These are phyloP conservation scores for Megastigmus dorsalis DNA, from an alignment of 2,888 invertebrate species.

Conservation along the genomic window DNA sequence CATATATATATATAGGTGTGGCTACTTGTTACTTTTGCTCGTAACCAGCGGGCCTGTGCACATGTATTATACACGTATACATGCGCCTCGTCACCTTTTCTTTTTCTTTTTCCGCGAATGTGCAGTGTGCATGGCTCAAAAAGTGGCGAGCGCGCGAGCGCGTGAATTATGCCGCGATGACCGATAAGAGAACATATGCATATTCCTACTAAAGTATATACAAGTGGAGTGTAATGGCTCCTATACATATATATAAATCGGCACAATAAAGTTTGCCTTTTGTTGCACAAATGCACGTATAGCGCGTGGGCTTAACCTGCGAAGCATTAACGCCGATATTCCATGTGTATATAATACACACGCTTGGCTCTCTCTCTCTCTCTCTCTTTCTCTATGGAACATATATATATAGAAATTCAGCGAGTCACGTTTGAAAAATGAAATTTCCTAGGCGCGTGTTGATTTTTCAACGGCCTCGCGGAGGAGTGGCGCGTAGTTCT, in stretches of 20 bases:
- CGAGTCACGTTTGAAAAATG: conserved; percentile 32
- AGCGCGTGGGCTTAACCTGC: too few relatives aligned
- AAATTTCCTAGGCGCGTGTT: background rate
- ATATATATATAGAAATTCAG: too few relatives aligned
- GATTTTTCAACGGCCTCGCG: background rate
- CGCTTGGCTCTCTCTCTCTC: too few relatives aligned
- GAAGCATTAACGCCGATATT: too few relatives aligned
- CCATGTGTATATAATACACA: too few relatives aligned
- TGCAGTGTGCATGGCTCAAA: background rate
- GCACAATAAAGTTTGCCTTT: background rate
- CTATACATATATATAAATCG: too few relatives aligned
- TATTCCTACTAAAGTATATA: background rate
- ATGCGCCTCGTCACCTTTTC: background rate
- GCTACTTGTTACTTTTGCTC: background rate
- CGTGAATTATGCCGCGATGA: background rate
- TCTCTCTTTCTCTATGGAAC: too few relatives aligned
- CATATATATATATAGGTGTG: too few relatives aligned
- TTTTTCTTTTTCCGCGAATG: background rate
- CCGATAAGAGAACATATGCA: conserved; percentile 25
- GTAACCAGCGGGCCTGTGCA: background rate
- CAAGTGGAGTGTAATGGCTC: background rate
- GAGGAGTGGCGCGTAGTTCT: too few relatives aligned
- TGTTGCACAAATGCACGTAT: background rate
- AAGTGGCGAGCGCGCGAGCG: too few relatives aligned
- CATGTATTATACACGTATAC: background rate